Conservation (phyloP, 2,888 invertebrate species). For the Acanthococcus lagerstroemiae region DNA sequence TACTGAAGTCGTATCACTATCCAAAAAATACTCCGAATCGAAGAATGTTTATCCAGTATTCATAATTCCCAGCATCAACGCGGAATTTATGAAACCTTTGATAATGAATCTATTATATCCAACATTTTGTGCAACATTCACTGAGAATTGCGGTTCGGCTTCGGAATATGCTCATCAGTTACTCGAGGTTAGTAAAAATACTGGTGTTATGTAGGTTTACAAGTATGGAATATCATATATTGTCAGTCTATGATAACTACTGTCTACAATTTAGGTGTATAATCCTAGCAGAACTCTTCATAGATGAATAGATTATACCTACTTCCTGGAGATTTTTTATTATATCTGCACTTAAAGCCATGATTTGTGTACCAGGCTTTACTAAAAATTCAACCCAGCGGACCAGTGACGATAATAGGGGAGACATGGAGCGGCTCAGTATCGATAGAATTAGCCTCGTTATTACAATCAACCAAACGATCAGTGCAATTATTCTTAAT, state of each 20-base stretch:
- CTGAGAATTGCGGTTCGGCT: background rate
- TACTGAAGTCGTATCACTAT: background rate
- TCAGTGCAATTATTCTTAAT: conserved; percentile 17
- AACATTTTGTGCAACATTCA: background rate
- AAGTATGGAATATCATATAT: too few species aligned
- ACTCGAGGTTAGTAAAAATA: background rate
- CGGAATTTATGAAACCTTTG: background rate
- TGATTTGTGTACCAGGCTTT: background rate
- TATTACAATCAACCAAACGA: conserved; percentile 15
- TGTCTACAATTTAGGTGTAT: too few species aligned
- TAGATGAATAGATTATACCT: too few species aligned
- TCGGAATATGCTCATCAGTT: background rate
- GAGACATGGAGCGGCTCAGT: conserved; percentile 18
- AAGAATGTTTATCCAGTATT: background rate
- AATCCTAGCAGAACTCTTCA: too few species aligned
- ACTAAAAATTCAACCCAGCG: conserved; percentile 15
- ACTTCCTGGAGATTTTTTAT: background rate
- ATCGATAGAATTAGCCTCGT: conserved; percentile 27
- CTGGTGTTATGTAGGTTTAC: background rate
- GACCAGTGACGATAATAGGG: conserved; percentile 19
- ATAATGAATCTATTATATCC: background rate
- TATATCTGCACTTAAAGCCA: background rate
- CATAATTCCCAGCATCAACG: background rate
- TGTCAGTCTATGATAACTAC: too few species aligned
- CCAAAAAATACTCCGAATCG: background rate